Evolutionary conservation across 2,113 vertebrate genomes (phyloP).

Genomic region (Muntiacus reevesi): DNA sequence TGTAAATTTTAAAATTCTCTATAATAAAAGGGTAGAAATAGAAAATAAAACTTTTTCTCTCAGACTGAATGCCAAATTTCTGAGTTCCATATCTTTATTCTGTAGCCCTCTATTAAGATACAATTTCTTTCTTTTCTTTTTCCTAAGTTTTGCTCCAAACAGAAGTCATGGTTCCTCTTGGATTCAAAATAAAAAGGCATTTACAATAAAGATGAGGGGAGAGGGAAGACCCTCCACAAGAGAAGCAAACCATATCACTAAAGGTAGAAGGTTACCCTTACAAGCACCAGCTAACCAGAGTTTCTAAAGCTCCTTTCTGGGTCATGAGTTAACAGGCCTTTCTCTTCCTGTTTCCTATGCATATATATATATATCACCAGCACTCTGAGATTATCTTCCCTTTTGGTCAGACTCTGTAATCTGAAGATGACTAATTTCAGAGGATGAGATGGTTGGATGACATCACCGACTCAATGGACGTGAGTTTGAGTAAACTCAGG

Average conservation of each 20-base stretch:
- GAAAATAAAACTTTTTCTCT: neutral
- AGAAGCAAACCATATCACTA: neutral
- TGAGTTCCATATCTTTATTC: neutral
- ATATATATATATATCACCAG: neutral
- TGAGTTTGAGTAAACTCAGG: neutral
- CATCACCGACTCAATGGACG: neutral
- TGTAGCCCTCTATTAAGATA: neutral
- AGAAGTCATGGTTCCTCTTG: neutral
- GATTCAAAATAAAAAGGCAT: neutral
- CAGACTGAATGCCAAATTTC: neutral
- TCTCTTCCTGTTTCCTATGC: constrained; percentile 25
- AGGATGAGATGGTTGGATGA: neutral
- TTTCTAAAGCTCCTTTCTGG: neutral
- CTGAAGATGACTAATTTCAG: constrained; percentile 39
- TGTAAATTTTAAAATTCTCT: neutral
- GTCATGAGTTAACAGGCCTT: neutral
- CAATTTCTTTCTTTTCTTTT: neutral
- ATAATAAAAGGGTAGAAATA: neutral
- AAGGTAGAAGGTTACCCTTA: neutral
- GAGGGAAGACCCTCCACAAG: neutral
- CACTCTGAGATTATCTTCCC: neutral
- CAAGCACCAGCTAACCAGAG: neutral
- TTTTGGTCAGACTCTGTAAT: constrained; percentile 8
- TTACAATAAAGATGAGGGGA: neutral
- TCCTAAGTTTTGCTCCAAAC: neutral